Conservation (phyloP, 2,888 invertebrate genomes). For the Pollenia griseotomentosa region DNA sequence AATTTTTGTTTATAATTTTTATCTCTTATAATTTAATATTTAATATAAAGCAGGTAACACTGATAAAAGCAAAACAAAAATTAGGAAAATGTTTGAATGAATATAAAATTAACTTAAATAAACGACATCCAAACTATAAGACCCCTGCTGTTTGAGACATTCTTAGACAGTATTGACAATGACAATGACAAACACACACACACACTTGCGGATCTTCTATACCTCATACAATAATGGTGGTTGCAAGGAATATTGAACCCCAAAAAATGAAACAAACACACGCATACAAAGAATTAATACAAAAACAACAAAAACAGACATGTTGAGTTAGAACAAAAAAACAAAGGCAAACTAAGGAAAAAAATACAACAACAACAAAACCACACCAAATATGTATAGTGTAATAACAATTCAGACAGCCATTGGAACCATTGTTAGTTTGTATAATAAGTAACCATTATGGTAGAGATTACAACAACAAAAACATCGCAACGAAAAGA, state of each 20-base stretch:
- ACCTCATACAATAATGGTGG: slow-evolving; percentile 43
- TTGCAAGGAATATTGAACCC: slow-evolving; percentile 64
- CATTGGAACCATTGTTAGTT: slow-evolving; percentile 71
- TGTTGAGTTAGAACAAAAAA: slow-evolving; percentile 43
- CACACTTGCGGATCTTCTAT: slow-evolving; percentile 3
- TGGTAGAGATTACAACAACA: slow-evolving; percentile 66
- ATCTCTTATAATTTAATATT: slow-evolving; percentile 27
- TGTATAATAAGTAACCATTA: slow-evolving; percentile 69
- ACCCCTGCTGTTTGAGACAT: slow-evolving; percentile 56
- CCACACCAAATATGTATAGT: slow-evolving; percentile 39
- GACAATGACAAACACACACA: neutral
- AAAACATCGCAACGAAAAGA: slow-evolving; percentile 10
- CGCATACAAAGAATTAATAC: slow-evolving; percentile 3
- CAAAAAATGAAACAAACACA: slow-evolving; percentile 37
- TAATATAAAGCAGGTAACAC: slow-evolving; percentile 55
- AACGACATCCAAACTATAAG: slow-evolving; percentile 44
- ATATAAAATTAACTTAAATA: slow-evolving; percentile 60
- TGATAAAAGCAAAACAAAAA: slow-evolving; percentile 1
- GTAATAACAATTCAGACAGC: slow-evolving; percentile 72
- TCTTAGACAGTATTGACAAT: neutral
- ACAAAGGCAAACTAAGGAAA: neutral
- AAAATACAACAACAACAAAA: slow-evolving; percentile 28
- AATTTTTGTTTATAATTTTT: neutral
- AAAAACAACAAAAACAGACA: slow-evolving; percentile 48
- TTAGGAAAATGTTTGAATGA: slow-evolving; percentile 5